phyloP scores from a whole-genome alignment of 1,140 invertebrate species.

The Lucilia cuprina region DNA sequence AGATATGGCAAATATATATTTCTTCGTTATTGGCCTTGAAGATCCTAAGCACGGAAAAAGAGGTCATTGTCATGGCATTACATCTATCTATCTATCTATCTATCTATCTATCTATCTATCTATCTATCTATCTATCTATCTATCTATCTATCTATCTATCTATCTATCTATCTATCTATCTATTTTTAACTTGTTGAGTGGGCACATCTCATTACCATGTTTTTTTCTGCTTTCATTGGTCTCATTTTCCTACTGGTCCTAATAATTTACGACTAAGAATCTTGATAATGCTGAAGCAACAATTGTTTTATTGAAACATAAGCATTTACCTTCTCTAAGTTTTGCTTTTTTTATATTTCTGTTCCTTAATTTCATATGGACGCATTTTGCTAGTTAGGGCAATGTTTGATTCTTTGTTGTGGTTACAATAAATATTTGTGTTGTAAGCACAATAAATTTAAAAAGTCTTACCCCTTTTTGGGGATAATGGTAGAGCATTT shows the following conservation, averaged over 20 bases:
- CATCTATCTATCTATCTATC: too few relatives aligned
- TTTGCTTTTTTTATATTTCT: background rate
- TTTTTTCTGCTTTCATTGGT: too few relatives aligned
- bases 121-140: too few relatives aligned
- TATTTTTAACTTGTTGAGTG: too few relatives aligned
- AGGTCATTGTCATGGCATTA: constrained; percentile 34
- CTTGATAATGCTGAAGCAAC: background rate
- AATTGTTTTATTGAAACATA: background rate
- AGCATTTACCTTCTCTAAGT: background rate
- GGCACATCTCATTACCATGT: too few relatives aligned
- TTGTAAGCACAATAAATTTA: constrained; percentile 24
- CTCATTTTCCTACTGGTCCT: background rate
- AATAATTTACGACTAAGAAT: background rate
- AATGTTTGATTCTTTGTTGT: background rate
- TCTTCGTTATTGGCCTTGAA: constrained; percentile 33
- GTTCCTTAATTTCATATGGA: background rate
- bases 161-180: too few relatives aligned
- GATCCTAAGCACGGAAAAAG: constrained; percentile 26
- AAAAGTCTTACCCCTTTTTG: background rate
- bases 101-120: too few relatives aligned
- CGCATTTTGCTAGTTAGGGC: background rate
- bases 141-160: too few relatives aligned
- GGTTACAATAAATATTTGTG: constrained; percentile 30
- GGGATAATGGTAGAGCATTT: background rate
- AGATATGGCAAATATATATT: constrained; percentile 7